Conservation (phyloP, 2,797 vertebrate species). For the Potorous gilbertii region DNA sequence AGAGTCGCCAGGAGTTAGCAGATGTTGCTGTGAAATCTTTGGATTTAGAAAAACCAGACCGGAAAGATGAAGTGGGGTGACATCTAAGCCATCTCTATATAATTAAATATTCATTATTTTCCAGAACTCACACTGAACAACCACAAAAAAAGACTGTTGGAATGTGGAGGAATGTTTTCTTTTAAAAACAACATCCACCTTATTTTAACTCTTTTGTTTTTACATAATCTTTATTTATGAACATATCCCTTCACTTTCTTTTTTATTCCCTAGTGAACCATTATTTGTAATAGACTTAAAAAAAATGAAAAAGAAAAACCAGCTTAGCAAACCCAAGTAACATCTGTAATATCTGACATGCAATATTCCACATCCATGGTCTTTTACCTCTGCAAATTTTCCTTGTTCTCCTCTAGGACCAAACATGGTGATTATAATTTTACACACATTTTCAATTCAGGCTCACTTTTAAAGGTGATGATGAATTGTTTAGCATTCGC, state of each 20-base stretch:
- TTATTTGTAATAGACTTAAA: not conserved
- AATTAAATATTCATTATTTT: conserved; percentile 11
- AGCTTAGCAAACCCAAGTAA: not conserved
- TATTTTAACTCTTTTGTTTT: not conserved
- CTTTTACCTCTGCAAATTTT: not conserved
- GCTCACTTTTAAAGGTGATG: not conserved
- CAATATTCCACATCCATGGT: not conserved
- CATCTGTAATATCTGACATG: not conserved
- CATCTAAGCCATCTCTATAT: not conserved
- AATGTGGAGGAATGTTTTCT: not conserved
- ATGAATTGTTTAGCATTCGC: not conserved
- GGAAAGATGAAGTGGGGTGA: not conserved
- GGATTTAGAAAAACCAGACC: conserved; percentile 16
- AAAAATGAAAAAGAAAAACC: not conserved
- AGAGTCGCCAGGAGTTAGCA: conserved; percentile 5
- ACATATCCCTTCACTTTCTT: not conserved
- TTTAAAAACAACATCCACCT: not conserved
- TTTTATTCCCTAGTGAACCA: not conserved
- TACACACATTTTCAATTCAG: not conserved
- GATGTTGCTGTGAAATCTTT: conserved; percentile 25
- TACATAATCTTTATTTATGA: not conserved
- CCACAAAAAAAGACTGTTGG: not conserved
- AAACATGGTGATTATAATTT: not conserved
- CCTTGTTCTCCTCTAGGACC: not conserved
- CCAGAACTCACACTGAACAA: not conserved